Base-by-base conservation (phyloP, 1,140 invertebrate genomes). In the Drosophila grimshawi region DNA sequence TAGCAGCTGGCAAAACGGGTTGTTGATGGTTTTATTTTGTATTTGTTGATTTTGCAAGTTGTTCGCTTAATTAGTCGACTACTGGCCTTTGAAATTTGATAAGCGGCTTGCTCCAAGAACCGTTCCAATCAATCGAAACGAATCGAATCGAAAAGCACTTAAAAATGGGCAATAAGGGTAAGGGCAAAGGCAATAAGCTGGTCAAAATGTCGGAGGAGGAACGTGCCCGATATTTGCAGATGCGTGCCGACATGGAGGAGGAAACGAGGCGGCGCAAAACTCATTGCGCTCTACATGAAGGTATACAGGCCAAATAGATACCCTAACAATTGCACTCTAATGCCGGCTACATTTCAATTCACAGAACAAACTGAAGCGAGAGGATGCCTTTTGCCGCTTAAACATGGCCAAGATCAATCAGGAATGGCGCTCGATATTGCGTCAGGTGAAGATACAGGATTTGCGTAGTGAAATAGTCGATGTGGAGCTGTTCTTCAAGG, bases 351-450 rank as follows among this genome's bases (percentile, higher is more conserved):
- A 67, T 55, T 19, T 5, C 0, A 3, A 5, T 3, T 1, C n/a
- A 55, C 82, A 97, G 96, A 96, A 95, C 83, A 97, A 97, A 94
- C 92, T 97, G 4, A 96, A 95, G 91, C 95, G 94, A 51, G 96
- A 97, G 90, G 96, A 97, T 92, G 94, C 94, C 4, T 97, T 96
- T 91, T 94, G 95, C 1, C 94, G 96, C 61, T 93, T 96, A 35
- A 97, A 97, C 89, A 94, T 95, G 69, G 96, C 96, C 0, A 97
- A 97, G 93, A 95, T 97, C 19, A 97, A 97, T 85, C 95, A 96
- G 92, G 95, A 96, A 88, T 97, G 96, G 96, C 94, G 96, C 59
- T 95, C 94, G 48, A 94, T 96, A 68, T 92, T 97, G 55, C 93
- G 96, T 4, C 94, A 94, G 92, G 94, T 95, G 49, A 97, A 97